These are phyloP conservation scores for Raja brachyura DNA, from an alignment of 2,113 vertebrate genomes.

Conservation along the genomic window DNA sequence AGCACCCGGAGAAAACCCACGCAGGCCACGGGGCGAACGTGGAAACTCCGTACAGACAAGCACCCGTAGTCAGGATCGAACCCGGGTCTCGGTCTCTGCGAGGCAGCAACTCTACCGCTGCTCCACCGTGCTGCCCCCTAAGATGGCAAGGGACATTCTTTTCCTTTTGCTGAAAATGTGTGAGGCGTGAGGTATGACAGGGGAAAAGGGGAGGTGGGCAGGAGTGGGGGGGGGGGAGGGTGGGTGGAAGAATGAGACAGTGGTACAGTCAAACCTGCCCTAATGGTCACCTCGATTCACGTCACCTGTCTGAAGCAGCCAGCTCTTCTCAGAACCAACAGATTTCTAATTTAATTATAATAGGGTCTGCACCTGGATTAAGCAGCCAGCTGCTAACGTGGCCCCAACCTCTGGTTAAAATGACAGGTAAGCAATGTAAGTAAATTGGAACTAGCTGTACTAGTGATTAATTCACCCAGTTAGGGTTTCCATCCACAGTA, in stretches of 20 bases:
- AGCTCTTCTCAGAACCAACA: conserved; percentile 35
- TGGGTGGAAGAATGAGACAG: background rate
- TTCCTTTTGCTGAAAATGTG: no score
- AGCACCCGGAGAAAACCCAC: no score
- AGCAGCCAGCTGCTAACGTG: conserved; percentile 36
- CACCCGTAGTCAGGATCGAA: no score
- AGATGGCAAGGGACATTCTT: no score
- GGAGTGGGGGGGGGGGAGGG: background rate
- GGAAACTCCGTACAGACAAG: no score
- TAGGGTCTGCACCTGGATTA: conserved; percentile 35
- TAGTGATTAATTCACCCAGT: background rate
- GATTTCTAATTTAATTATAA: conserved; percentile 38
- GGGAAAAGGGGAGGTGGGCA: no score
- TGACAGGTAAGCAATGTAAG: conserved; percentile 38
- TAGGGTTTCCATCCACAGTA: background rate
- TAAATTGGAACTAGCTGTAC: conserved; percentile 22
- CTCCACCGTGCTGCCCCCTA: no score
- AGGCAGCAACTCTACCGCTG: no score
- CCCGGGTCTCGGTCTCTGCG: no score
- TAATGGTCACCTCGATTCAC: conserved; percentile 31
- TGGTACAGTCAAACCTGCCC: conserved; percentile 35
- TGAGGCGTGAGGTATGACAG: no score
- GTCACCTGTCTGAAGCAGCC: conserved; percentile 30
- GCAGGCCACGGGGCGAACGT: no score
- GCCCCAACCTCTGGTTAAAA: conserved; percentile 36